Conservation (phyloP, 1,140 invertebrate genomes). For the Bathynomus jamesi region DNA sequence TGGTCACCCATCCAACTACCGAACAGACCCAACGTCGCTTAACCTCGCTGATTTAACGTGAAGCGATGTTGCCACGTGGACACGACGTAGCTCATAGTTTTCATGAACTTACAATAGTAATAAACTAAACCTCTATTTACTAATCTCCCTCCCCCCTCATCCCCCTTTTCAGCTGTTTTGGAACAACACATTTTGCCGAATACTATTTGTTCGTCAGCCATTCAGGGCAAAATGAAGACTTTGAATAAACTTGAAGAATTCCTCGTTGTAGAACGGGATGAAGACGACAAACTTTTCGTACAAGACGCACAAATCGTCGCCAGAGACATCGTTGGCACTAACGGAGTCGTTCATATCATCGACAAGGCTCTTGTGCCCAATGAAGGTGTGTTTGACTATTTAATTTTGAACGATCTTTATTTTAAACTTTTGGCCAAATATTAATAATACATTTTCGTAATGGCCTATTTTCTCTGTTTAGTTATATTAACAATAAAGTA, state of each 20-base stretch:
- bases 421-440: no score
- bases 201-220: conserved; percentile 55
- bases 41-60: no score
- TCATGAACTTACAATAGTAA: no score
- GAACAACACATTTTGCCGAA: conserved; percentile 57
- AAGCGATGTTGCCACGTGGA: no score
- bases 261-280: conserved; percentile 49
- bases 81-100: no score
- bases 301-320: conserved; percentile 45
- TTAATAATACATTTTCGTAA: background rate
- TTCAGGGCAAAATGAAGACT: conserved; percentile 50
- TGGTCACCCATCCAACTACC: no score
- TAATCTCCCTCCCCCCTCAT: no score
- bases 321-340: conserved; percentile 49
- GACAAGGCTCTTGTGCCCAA: conserved; percentile 50
- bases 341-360: conserved; percentile 52
- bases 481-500: background rate
- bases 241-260: conserved; percentile 50
- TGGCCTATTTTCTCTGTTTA: background rate
- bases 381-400: conserved; percentile 35
- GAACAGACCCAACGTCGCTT: no score
- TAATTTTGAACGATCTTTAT: no score
- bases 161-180: conserved; percentile 45
- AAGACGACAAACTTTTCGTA: conserved; percentile 47
- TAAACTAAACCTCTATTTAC: no score